Evolutionary conservation across 2,888 invertebrate genomes (phyloP).

Genomic region (Chironomus riparius): DNA sequence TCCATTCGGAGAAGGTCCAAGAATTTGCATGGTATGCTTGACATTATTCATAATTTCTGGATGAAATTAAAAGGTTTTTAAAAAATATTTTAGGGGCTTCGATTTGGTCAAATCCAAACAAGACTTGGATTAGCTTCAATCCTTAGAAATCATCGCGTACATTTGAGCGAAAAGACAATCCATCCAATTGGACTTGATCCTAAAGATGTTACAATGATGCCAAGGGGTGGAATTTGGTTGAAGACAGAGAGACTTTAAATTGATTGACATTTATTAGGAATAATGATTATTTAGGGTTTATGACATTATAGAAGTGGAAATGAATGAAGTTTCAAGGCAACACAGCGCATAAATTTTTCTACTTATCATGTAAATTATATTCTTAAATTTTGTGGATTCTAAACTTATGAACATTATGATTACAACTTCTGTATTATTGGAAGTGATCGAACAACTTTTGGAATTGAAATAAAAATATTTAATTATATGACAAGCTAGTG

Average conservation of each 20-base stretch:
- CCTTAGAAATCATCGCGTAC: constrained; percentile 33
- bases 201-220: constrained; percentile 37
- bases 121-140: constrained; percentile 1
- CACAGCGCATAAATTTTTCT: too few relatives aligned
- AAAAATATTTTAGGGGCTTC: not conserved
- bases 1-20: constrained; percentile 17
- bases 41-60: not conserved
- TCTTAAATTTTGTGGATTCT: too few relatives aligned
- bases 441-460: too few relatives aligned
- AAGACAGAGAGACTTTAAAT: constrained; percentile 31
- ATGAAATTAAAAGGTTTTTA: not conserved
- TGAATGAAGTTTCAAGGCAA: too few relatives aligned
- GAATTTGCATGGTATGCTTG: not conserved
- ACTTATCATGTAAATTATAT: too few relatives aligned
- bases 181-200: constrained; percentile 41
- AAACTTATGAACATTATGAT: too few relatives aligned
- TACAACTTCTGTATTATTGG: too few relatives aligned
- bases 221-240: constrained; percentile 41
- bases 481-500: too few relatives aligned
- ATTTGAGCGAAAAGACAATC: constrained; percentile 36
- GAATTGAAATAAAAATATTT: too few relatives aligned
- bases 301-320: too few relatives aligned
- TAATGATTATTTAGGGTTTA: too few relatives aligned
- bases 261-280: too few relatives aligned
- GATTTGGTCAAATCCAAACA: constrained; percentile 22